Conservation (phyloP, 2,113 vertebrate genomes). For the Ochotona princeps region DNA sequence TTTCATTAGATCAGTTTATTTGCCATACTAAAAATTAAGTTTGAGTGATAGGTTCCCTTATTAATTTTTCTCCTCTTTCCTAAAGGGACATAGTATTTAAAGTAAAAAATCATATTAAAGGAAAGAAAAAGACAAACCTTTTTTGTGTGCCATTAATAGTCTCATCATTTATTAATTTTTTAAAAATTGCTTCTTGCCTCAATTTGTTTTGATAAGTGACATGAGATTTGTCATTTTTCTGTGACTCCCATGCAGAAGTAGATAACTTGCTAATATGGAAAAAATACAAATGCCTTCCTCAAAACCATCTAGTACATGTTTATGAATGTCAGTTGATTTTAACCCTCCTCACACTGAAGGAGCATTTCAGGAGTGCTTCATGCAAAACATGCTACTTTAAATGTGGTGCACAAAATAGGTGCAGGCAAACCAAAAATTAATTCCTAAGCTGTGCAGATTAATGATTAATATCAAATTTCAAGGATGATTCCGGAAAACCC, state of each 20-base stretch:
- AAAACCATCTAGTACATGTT: slow-evolving; percentile 44
- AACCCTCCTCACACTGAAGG: not conserved
- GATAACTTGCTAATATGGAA: slow-evolving; percentile 46
- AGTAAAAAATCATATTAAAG: slow-evolving; percentile 64
- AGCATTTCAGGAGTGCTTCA: not conserved
- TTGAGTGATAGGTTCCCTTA: slow-evolving; percentile 79
- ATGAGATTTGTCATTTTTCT: slow-evolving; percentile 63
- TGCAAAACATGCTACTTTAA: slow-evolving; percentile 11
- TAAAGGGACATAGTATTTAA: slow-evolving; percentile 75
- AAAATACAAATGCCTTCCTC: not conserved
- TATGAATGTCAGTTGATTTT: slow-evolving; percentile 29
- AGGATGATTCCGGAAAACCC: slow-evolving; percentile 1
- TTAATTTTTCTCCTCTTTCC: slow-evolving; percentile 80
- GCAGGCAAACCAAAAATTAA: slow-evolving; percentile 1
- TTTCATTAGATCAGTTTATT: slow-evolving; percentile 83
- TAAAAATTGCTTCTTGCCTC: slow-evolving; percentile 68
- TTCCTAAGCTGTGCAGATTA: not conserved
- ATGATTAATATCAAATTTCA: not conserved
- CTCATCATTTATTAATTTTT: slow-evolving; percentile 74
- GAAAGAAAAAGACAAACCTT: slow-evolving; percentile 50
- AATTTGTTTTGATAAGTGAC: slow-evolving; percentile 52
- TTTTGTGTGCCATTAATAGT: slow-evolving; percentile 71
- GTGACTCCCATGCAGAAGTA: slow-evolving; percentile 61
- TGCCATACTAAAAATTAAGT: slow-evolving; percentile 73
- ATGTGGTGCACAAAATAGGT: not conserved